Conservation (phyloP, 1,140 invertebrate genomes). For the Monomorium pharaonis region DNA sequence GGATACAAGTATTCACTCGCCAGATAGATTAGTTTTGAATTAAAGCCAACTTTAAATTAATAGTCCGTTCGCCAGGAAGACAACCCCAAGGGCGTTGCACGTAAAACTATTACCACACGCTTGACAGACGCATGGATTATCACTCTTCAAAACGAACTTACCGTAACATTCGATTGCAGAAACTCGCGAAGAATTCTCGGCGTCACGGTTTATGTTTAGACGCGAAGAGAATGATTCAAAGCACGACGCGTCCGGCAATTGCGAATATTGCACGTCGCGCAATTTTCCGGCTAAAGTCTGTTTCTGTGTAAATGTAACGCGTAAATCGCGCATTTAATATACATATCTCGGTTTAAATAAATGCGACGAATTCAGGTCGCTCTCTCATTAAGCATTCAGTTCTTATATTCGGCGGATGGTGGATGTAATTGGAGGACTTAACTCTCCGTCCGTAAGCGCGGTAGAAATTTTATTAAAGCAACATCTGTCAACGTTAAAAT, state of each 20-base stretch:
- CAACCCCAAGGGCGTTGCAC: slow-evolving; percentile 41
- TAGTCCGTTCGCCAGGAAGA: slow-evolving; percentile 28
- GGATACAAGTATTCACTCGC: slow-evolving; percentile 31
- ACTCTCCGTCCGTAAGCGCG: background rate
- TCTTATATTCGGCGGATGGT: background rate
- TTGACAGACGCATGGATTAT: slow-evolving; percentile 24
- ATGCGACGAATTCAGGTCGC: slow-evolving; percentile 4
- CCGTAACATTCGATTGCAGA: slow-evolving; percentile 1
- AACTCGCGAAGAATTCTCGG: slow-evolving; percentile 17
- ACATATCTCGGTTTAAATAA: slow-evolving; percentile 17
- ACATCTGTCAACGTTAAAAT: slow-evolving; percentile 24
- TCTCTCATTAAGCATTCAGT: slow-evolving; percentile 27
- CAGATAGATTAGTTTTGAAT: slow-evolving; percentile 60
- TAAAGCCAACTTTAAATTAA: slow-evolving; percentile 61
- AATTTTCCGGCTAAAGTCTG: background rate
- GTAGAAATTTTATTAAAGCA: slow-evolving; percentile 31
- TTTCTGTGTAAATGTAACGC: background rate
- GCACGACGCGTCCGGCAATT: background rate
- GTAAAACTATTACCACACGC: slow-evolving; percentile 18
- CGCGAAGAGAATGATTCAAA: slow-evolving; percentile 16
- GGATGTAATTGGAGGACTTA: slow-evolving; percentile 28
- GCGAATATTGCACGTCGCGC: no score
- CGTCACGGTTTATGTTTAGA: slow-evolving; percentile 41
- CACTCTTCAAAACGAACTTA: slow-evolving; percentile 10
- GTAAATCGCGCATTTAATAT: background rate